These are phyloP conservation scores for Lutjanus argentimaculatus DNA, from an alignment of 2,797 vertebrate genomes.

Conservation along the genomic window DNA sequence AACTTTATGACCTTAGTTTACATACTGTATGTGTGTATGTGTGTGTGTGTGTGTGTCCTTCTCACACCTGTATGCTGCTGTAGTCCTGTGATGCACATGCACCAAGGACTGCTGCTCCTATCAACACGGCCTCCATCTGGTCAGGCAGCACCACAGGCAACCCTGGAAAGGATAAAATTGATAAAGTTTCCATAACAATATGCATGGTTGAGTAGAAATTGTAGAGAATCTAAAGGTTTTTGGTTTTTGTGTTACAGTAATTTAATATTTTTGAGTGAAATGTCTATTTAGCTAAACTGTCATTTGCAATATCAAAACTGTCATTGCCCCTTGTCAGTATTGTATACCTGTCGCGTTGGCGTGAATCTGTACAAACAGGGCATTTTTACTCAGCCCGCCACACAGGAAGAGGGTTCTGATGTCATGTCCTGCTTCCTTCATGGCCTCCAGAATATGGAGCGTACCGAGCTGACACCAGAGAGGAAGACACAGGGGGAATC, in stretches of 20 bases:
- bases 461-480: constrained; percentile 90
- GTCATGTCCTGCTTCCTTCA: constrained; percentile 91
- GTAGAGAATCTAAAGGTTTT: not conserved
- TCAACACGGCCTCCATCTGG: constrained; percentile 93
- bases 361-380: constrained; percentile 93
- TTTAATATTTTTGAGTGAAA: not conserved
- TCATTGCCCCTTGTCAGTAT: not conserved
- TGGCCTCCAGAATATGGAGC: constrained; percentile 92
- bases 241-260: not conserved
- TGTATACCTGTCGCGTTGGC: constrained; percentile 91
- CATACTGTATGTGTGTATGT: not conserved
- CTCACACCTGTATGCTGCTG: constrained; percentile 91
- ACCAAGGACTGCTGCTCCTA: constrained; percentile 94
- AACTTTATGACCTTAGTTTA: not conserved
- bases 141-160: constrained; percentile 92
- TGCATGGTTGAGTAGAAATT: not conserved
- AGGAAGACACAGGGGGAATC: not conserved
- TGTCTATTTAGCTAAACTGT: not conserved
- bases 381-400: constrained; percentile 96
- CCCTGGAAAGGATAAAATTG: constrained; percentile 78
- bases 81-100: constrained; percentile 94
- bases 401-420: constrained; percentile 93
- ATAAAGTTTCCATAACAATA: not conserved
- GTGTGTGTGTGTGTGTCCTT: constrained; percentile 3
- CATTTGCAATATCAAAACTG: not conserved